phyloP scores from a whole-genome alignment of 2,888 invertebrate species.

The Cataglyphis albicans region DNA sequence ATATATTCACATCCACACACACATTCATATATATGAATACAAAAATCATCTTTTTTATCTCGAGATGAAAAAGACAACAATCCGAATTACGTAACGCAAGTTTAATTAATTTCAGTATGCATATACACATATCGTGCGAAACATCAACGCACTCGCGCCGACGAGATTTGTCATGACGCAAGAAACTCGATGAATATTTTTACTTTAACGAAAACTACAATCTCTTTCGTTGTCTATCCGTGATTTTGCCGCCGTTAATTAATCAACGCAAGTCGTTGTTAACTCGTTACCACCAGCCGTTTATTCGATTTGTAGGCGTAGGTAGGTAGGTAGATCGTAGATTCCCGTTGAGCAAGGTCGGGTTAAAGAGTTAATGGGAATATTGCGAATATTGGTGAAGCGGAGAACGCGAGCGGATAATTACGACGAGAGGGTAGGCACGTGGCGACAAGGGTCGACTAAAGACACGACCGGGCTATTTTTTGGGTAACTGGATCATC shows the following conservation, averaged over 20 bases:
- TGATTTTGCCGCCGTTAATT: conserved; percentile 47
- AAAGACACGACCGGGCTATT: conserved; percentile 30
- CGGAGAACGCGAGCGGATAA: conserved; percentile 76
- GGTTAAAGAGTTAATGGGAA: conserved; percentile 77
- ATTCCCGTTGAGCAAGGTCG: conserved; percentile 72
- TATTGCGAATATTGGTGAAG: conserved; percentile 80
- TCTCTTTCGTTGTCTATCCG: conserved; percentile 12
- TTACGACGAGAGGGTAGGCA: conserved; percentile 67
- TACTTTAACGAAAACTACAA: neutral
- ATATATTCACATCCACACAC: neutral
- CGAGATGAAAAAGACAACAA: neutral
- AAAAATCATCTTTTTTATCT: neutral
- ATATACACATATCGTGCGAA: neutral
- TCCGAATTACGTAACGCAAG: neutral
- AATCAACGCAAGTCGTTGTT: conserved; percentile 70
- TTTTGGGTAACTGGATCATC: conserved; percentile 27
- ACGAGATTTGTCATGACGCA: neutral
- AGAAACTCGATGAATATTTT: neutral
- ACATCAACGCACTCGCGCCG: neutral
- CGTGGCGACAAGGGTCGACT: conserved; percentile 57
- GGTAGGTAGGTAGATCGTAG: conserved; percentile 66
- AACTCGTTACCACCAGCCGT: conserved; percentile 75
- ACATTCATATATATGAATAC: too few species aligned
- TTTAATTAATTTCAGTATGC: conserved; percentile 10
- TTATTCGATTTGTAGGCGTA: conserved; percentile 79